Evolutionary conservation across 1,140 invertebrate species (phyloP).

Genomic region (Lepidotrigona ventralis): DNA sequence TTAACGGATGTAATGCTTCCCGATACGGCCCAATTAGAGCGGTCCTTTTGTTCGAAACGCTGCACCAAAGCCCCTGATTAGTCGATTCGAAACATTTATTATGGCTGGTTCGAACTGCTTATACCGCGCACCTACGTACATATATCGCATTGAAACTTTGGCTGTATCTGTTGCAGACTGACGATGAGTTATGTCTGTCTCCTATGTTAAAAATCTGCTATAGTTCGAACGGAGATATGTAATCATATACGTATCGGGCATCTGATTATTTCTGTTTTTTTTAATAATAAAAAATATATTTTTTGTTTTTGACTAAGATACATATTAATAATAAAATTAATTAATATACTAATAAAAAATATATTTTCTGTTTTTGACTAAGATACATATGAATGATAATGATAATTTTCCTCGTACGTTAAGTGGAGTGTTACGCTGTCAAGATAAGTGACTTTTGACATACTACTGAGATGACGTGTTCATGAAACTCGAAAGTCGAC

Average conservation of each 20-base stretch:
- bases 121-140: no score
- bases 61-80: constrained; percentile 30
- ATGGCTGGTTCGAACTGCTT: not conserved
- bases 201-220: not conserved
- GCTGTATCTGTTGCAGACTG: not conserved
- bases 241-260: not conserved
- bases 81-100: constrained; percentile 37
- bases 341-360: no score
- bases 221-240: no score
- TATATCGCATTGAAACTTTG: not conserved
- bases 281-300: no score
- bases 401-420: no score
- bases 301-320: no score
- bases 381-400: no score
- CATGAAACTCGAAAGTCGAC: not conserved
- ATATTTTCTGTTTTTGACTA: no score
- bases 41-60: constrained; percentile 11
- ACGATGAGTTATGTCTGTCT: not conserved
- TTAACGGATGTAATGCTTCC: constrained; percentile 59
- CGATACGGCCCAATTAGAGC: constrained; percentile 59
- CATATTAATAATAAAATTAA: no score
- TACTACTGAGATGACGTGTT: not conserved
- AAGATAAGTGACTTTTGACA: not conserved
- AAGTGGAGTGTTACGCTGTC: not conserved
- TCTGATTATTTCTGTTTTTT: no score